Evolutionary conservation across 1,140 invertebrate species (phyloP), one percentile per base, ranked within the genome.

Genomic region (Drosophila bocki): DNA sequence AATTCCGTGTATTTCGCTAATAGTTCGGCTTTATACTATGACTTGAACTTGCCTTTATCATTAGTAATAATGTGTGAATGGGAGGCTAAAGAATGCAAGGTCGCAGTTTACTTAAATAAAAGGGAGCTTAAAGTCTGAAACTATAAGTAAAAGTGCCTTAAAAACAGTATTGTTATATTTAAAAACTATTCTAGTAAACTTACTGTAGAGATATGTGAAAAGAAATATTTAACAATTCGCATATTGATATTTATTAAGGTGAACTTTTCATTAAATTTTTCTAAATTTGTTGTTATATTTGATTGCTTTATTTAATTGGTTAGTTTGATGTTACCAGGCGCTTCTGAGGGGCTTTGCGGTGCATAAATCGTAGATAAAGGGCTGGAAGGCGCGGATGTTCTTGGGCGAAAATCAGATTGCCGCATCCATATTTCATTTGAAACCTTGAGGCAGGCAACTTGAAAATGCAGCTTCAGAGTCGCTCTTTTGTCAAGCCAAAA

Each of bases 361-460:
- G 13, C 19, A 19, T 57, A 6, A 63, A 39, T 48, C 41, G 32
- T 48, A 33, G 11, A 64, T 22, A 68, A 39, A 22, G 12, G 15
- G 19, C 29, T 33, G 56, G 15, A 44, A 33, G 29, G 33, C 17
- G 22, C 12, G 32, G 59, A 9, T 13, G 32, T 26, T 64, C 29
- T 22, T 65, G 15, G 64, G 62, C 15, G 29, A 26, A 42, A 51
- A 42, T 51, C 45, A 65, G 35, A 65, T 47, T 39, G 42, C 13
- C 3, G 61, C 63, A 50, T 67, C 37, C 56, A 74, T 74, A 75
- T 74, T 75, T 75, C 42, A 57, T 54, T 9, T 4, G 39, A 56
- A 63, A 48, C 42, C 72, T 35, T 63, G 17, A n/a, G 58, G 58
- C 70, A 54, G 33, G n/a, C 42, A 74, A 75, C 69, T 75, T 64